Evolutionary conservation across 2,888 invertebrate species (phyloP), one percentile per base, ranked within the genome.

Genomic region (Portevinia maculata): DNA sequence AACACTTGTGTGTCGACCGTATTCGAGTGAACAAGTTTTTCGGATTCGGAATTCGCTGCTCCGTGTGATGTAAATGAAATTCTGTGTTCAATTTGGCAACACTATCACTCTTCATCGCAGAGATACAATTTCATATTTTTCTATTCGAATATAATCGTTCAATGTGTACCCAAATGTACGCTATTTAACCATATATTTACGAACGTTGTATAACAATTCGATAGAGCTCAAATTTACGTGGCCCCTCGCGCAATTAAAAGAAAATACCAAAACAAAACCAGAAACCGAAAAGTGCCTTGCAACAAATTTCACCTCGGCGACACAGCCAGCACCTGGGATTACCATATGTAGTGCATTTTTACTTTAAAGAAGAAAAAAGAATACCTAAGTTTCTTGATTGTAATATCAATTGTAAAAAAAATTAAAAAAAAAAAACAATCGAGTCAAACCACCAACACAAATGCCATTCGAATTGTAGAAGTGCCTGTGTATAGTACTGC

Each of bases 1-100:
- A 83, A 78, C 78, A 83, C 78, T 83, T 83, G 78, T 83, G 73
- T 78, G 78, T 73, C 78, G 83, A 83, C 83, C 83, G 78, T 71
- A 41, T 41, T 73, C 70, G 76, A 76, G 83, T 78, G 67, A 78
- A 73, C 83, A 83, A 83, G 71, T 81, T 70, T 60, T 15, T 62
- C 69, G 48, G 74, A 69, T 74, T 53, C 15, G 48, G 55, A 39
- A 48, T 7, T 19, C 34, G 32, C 44, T 44, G 62, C 74, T 74
- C 55, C 75, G 75, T 81, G 62, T 70, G 53, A 24, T 24, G 24
- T 3, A 24, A 24, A 13, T 53, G 17, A 69, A 28, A 73, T 65
- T 55, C 32, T 67, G 39, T 70, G 60, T 64, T 32, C 57, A 21
- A 78, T 71, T 78, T 83, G 78, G 83, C 78, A 83, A 78, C 83